Base-by-base conservation (phyloP, 1,140 invertebrate species). In the Bombyx mandarina region DNA sequence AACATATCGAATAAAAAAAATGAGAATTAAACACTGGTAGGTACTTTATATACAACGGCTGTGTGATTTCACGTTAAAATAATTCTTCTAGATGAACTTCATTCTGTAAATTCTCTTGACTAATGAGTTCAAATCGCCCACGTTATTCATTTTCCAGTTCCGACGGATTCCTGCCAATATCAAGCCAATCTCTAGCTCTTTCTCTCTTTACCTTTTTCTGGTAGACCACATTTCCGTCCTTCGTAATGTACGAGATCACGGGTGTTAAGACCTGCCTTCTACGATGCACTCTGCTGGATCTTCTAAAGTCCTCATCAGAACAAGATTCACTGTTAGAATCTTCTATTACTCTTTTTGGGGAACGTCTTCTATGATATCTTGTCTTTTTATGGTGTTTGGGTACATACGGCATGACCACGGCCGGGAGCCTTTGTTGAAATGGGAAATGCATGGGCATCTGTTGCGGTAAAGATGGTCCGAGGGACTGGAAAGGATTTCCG, bases 201-300 rank as follows among this genome's bases (percentile, higher is more conserved):
- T 82, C 72, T 22, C 74, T 77, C 56, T 74, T 77, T 42, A 82
- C 75, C 58, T 82, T 82, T 54, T 82, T 82, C 56, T 82, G 77
- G 57, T 82, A 85, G 8, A 82, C 66, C 7, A 82, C 77, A 54
- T 71, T 71, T 4, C 82, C 82, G 42, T 79, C 71, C 26, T 73
- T 73, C 3, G 79, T 82, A 7, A 85, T 68, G 48, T 77, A 74
- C 0, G 71, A 74, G 3, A 74, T 62, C 6, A 77, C 69, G 10
- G 74, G 74, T 35, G 71, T 74, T 5, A 77, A 57, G 0, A 70
- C 65, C 52, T 70, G 58, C 3, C 57, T 58, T n/a, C 45, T 57
- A 35, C 26, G 26, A 35, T 35, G 26, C 2, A 2, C 26, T 35
- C 26, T 35, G 26, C 26, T 35, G 2, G 26, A 35, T 35, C 26